Evolutionary conservation across 2,888 invertebrate genomes (phyloP).

Genomic region (Drosophila ochracea): DNA sequence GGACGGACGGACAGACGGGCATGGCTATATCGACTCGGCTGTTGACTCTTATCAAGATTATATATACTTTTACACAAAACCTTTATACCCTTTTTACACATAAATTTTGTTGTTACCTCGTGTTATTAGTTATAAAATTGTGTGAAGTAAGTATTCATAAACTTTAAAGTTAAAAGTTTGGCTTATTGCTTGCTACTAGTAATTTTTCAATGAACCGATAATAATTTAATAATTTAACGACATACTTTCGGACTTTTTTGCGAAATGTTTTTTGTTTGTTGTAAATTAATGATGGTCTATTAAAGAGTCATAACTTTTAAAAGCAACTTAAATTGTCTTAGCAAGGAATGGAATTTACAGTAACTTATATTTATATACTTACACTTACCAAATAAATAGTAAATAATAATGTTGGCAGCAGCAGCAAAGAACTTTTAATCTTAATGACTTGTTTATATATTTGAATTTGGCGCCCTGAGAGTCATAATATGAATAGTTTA

Average conservation of each 20-base stretch:
- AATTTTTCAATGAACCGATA: neutral
- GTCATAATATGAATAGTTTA: neutral
- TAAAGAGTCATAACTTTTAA: neutral
- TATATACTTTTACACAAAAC: too few relatives aligned
- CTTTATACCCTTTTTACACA: too few relatives aligned
- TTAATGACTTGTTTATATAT: neutral
- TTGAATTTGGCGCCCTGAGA: neutral
- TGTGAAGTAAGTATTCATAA: neutral
- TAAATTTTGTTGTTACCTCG: neutral
- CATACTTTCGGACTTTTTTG: neutral
- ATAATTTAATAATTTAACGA: neutral
- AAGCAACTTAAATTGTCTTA: neutral
- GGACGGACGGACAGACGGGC: too few relatives aligned
- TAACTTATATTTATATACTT: too few relatives aligned
- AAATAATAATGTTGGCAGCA: neutral
- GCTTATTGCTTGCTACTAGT: neutral
- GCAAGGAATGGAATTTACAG: neutral
- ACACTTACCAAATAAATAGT: neutral
- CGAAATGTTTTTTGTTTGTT: neutral
- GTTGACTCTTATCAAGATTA: too few relatives aligned
- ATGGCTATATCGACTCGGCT: too few relatives aligned
- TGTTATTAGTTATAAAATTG: neutral
- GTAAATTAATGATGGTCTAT: neutral
- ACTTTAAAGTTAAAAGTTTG: neutral
- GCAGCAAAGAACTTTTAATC: neutral